Evolutionary conservation across 2,797 vertebrate genomes (phyloP).

Genomic region (Sebastolobus alascanus): DNA sequence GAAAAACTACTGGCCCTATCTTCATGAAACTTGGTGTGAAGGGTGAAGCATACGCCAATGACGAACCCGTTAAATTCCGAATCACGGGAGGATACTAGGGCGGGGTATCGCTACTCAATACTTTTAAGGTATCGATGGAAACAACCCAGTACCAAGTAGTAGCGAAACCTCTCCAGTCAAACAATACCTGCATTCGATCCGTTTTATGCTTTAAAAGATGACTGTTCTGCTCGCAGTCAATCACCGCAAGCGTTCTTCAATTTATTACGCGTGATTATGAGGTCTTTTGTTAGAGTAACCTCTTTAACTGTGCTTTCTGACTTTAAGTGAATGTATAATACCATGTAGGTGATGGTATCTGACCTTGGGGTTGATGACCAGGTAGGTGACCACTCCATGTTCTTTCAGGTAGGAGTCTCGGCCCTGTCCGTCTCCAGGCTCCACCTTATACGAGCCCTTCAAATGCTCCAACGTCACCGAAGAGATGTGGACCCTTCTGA

Average conservation of each 20-base stretch:
- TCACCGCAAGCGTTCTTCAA: background rate
- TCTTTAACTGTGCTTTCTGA: background rate
- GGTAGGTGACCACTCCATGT: slow-evolving; percentile 93
- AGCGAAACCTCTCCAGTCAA: background rate
- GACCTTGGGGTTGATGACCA: slow-evolving; percentile 99
- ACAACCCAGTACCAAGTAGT: background rate
- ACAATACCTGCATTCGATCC: background rate
- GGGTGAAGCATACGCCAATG: background rate
- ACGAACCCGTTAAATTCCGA: accelerated
- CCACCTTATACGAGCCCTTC: slow-evolving; percentile 96
- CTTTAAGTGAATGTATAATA: background rate
- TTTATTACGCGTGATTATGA: background rate
- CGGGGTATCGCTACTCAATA: background rate
- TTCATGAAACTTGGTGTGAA: background rate
- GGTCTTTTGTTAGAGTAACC: background rate
- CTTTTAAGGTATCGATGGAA: background rate
- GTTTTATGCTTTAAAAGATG: background rate
- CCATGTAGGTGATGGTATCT: slow-evolving; percentile 25
- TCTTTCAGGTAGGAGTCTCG: slow-evolving; percentile 97
- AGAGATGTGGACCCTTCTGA: slow-evolving; percentile 97
- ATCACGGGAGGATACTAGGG: background rate
- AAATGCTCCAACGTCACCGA: slow-evolving; percentile 95
- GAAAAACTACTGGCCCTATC: background rate
- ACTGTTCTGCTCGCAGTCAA: background rate
- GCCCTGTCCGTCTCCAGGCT: slow-evolving; percentile 93